phyloP scores from a whole-genome alignment of 2,113 vertebrate species.

The Budorcas taxicolor region DNA sequence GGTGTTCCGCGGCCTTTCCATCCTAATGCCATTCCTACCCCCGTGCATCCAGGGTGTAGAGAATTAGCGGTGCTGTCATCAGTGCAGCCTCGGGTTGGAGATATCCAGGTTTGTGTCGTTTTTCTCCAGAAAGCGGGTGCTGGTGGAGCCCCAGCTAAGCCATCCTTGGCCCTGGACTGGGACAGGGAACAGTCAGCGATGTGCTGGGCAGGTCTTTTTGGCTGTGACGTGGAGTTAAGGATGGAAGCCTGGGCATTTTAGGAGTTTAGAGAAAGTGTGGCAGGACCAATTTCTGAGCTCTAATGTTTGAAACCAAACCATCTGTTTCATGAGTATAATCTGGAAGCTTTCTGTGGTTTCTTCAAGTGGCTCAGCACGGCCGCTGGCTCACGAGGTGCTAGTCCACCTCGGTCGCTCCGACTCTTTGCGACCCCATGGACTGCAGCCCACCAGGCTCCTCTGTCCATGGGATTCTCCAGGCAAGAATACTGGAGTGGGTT shows the following conservation, averaged over 20 bases:
- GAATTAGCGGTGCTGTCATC: not conserved
- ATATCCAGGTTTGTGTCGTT: rapidly evolving
- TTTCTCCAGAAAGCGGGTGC: not conserved
- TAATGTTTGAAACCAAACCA: not conserved
- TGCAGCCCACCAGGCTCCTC: too few relatives aligned
- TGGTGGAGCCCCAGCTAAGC: not conserved
- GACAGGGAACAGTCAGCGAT: not conserved
- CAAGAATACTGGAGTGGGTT: too few relatives aligned
- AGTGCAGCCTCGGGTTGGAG: not conserved
- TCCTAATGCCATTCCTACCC: not conserved
- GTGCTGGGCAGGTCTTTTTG: not conserved
- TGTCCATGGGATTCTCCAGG: too few relatives aligned
- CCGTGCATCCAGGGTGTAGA: rapidly evolving
- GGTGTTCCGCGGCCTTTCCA: not conserved
- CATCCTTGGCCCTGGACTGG: rapidly evolving
- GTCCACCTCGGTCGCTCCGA: too few relatives aligned
- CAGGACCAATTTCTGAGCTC: not conserved
- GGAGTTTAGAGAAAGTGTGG: not conserved
- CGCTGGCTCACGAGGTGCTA: too few relatives aligned
- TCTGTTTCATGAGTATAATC: not conserved
- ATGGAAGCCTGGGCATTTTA: not conserved
- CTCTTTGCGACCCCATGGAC: too few relatives aligned
- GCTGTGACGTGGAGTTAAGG: not conserved
- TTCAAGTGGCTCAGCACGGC: not conserved
- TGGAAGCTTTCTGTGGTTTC: not conserved